Conservation (phyloP, 2,888 invertebrate genomes). For the Orchesellides sinensis region DNA sequence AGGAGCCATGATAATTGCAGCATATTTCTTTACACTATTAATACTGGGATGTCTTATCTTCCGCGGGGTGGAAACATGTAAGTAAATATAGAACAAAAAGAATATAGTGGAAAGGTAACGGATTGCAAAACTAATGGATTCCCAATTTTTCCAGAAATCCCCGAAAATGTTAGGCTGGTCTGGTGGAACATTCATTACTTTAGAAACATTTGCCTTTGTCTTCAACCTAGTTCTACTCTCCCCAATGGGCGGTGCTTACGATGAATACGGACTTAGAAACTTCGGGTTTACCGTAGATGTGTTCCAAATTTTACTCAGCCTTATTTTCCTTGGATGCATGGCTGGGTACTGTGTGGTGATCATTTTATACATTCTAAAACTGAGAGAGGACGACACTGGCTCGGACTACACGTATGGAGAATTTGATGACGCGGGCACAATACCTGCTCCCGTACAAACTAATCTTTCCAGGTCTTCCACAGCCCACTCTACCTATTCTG, state of each 20-base stretch:
- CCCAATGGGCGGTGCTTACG: conserved; percentile 62
- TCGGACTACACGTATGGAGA: conserved; percentile 57
- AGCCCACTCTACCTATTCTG: conserved; percentile 40
- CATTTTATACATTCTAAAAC: conserved; percentile 64
- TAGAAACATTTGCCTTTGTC: conserved; percentile 68
- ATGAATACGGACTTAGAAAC: conserved; percentile 68
- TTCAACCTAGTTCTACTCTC: conserved; percentile 66
- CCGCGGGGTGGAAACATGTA: conserved; percentile 67
- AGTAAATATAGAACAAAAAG: not conserved
- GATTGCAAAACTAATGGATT: no score
- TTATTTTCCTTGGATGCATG: conserved; percentile 63
- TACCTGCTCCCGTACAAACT: conserved; percentile 36
- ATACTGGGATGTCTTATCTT: conserved; percentile 67
- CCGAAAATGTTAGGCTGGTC: conserved; percentile 68
- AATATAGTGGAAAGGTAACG: no score
- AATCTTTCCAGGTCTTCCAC: conserved; percentile 53
- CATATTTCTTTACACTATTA: conserved; percentile 66
- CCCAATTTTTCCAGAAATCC: conserved; percentile 56
- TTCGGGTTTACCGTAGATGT: conserved; percentile 67
- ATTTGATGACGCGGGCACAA: conserved; percentile 52
- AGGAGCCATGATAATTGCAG: conserved; percentile 59
- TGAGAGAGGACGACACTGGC: conserved; percentile 49
- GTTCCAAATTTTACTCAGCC: conserved; percentile 61
- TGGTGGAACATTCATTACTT: conserved; percentile 62
- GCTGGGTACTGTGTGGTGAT: conserved; percentile 64